Percentiles rank a stretch among this genome's conserved stretches.
phyloP scores from a whole-genome alignment of 2,113 vertebrate species.

The Nannobrachium achirus region DNA sequence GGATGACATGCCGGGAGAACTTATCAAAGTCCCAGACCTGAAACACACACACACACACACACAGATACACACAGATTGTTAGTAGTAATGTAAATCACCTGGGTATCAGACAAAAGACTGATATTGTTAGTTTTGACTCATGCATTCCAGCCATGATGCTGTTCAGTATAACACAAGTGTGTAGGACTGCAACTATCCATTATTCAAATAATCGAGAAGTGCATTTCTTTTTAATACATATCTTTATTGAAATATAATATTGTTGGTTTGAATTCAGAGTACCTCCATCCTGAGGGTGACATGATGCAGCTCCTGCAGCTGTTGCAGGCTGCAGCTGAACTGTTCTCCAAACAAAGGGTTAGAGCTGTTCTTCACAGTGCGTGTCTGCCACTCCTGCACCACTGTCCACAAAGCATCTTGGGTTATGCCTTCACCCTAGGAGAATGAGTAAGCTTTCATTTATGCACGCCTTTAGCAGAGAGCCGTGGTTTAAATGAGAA shows the following conservation, averaged over 20 bases:
- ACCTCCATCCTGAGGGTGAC: conserved; percentile 78
- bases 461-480: too few relatives aligned
- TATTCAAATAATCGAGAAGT: too few relatives aligned
- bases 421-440: conserved; percentile 22
- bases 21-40: conserved; percentile 81
- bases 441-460: background rate
- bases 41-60: conserved; percentile 21
- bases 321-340: conserved; percentile 72
- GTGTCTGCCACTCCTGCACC: conserved; percentile 75
- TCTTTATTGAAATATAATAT: too few relatives aligned
- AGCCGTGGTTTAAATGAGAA: too few relatives aligned
- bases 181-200: too few relatives aligned
- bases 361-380: conserved; percentile 69
- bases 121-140: too few relatives aligned
- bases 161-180: too few relatives aligned
- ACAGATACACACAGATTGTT: background rate
- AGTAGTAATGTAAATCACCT: background rate
- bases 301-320: conserved; percentile 49
- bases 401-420: conserved; percentile 47
- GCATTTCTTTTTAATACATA: too few relatives aligned
- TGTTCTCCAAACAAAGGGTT: conserved; percentile 75
- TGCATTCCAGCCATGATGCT: too few relatives aligned
- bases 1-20: conserved; percentile 75
- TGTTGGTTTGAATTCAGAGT: background rate
- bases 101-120: too few relatives aligned